phyloP scores from a whole-genome alignment of 2,113 vertebrate species.

The Dasyprocta punctata region DNA sequence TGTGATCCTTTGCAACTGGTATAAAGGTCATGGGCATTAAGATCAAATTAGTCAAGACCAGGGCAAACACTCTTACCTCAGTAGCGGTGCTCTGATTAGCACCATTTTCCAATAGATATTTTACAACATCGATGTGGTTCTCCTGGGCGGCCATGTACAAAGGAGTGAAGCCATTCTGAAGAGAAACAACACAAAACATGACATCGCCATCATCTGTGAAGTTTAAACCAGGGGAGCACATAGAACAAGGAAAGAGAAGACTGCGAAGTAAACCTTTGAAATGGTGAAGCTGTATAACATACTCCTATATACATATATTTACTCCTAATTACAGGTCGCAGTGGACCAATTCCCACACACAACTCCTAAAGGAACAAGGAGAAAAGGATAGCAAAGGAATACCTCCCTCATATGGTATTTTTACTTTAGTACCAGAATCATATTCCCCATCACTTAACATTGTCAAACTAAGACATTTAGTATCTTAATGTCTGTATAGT shows the following conservation, averaged over 20 bases:
- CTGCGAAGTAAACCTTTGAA: neutral
- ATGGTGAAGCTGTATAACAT: neutral
- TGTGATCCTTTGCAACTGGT: neutral
- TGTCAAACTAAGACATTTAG: neutral
- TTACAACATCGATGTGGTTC: conserved; percentile 97
- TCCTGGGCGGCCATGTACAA: conserved; percentile 99
- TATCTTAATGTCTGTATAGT: neutral
- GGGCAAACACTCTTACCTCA: conserved; percentile 88
- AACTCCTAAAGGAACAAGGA: neutral
- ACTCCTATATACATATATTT: neutral
- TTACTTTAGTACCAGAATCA: neutral
- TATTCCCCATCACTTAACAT: neutral
- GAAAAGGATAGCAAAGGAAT: neutral
- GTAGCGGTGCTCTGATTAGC: conserved; percentile 99
- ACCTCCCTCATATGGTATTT: neutral
- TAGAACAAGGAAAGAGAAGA: neutral
- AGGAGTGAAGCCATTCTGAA: conserved; percentile 99
- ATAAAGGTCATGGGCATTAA: neutral
- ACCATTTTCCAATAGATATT: conserved; percentile 96
- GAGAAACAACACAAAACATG: conserved; percentile 22
- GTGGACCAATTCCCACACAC: neutral
- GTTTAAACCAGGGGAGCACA: neutral
- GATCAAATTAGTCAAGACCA: neutral
- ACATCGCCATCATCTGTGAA: neutral
- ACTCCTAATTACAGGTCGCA: neutral